These are phyloP conservation scores for Embiotoca jacksoni DNA, from an alignment of 2,113 vertebrate species.

Conservation along the genomic window DNA sequence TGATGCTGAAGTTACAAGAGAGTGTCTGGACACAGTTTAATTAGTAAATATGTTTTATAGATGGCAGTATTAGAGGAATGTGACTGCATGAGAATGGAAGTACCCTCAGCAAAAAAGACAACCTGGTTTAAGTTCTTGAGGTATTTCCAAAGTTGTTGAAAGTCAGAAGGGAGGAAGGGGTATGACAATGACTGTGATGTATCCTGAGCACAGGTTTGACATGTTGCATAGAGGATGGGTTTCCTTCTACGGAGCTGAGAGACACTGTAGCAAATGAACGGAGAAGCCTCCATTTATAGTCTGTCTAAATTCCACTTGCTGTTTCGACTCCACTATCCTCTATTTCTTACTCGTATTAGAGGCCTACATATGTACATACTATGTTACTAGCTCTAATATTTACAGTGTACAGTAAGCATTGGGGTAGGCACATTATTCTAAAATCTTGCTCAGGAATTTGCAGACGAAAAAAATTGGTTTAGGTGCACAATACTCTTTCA, in stretches of 20 bases:
- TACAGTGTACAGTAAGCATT: neutral
- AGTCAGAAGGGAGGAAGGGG: slow-evolving; percentile 38
- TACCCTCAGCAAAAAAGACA: slow-evolving; percentile 22
- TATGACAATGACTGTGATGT: slow-evolving; percentile 53
- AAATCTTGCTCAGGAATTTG: slow-evolving; percentile 31
- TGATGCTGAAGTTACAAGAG: no score
- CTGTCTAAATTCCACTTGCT: slow-evolving; percentile 23
- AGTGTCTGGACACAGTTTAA: no score
- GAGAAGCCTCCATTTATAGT: slow-evolving; percentile 73
- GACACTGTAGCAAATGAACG: slow-evolving; percentile 70
- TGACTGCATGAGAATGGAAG: no score
- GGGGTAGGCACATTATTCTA: slow-evolving; percentile 16
- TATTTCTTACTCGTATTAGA: slow-evolving; percentile 28
- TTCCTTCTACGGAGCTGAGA: slow-evolving; percentile 60
- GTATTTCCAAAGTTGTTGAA: slow-evolving; percentile 54
- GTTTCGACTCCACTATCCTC: slow-evolving; percentile 49
- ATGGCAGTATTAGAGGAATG: no score
- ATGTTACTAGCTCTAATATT: slow-evolving; percentile 4
- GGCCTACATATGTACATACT: slow-evolving; percentile 1
- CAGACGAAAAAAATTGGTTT: slow-evolving; percentile 44
- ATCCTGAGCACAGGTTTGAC: slow-evolving; percentile 65
- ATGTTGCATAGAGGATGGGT: slow-evolving; percentile 56
- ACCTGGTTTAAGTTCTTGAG: slow-evolving; percentile 25
- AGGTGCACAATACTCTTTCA: slow-evolving; percentile 33
- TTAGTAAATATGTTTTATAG: no score